A percentile compares a stretch with the other conserved stretches of the same genome.
Evolutionary conservation across 2,888 invertebrate species (phyloP).

Genomic region (Polyploca ridens): DNA sequence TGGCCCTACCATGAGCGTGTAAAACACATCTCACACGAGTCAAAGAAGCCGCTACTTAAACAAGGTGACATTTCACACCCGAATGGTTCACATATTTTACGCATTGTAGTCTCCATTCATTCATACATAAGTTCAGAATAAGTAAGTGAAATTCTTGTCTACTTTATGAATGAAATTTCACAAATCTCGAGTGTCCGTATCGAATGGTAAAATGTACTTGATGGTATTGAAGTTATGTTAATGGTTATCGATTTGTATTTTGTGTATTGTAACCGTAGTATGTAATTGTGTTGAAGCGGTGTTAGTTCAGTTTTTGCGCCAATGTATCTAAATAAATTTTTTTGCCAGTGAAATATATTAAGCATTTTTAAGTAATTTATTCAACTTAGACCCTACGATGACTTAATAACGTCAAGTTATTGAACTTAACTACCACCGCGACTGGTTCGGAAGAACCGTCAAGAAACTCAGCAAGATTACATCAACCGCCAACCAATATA

Average conservation of each 20-base stretch:
- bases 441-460: too few species aligned
- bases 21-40: constrained; percentile 43
- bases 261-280: neutral
- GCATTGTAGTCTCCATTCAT: constrained; percentile 32
- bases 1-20: constrained; percentile 37
- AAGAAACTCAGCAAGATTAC: too few species aligned
- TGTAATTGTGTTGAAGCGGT: neutral
- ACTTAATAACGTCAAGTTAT: too few species aligned
- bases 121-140: constrained; percentile 22
- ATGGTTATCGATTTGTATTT: constrained; percentile 24
- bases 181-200: constrained; percentile 8
- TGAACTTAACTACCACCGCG: too few species aligned
- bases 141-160: constrained; percentile 5
- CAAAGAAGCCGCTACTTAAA: constrained; percentile 75
- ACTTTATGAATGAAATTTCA: constrained; percentile 10
- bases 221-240: neutral
- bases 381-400: too few species aligned
- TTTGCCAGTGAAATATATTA: too few species aligned
- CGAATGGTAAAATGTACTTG: neutral
- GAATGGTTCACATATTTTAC: constrained; percentile 39
- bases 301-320: neutral
- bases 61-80: constrained; percentile 60
- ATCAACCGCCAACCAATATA: too few species aligned
- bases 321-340: too few species aligned
- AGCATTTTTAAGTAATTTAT: too few species aligned